Evolutionary conservation across 2,888 invertebrate species (phyloP).

Genomic region (Nomada lathburiana): DNA sequence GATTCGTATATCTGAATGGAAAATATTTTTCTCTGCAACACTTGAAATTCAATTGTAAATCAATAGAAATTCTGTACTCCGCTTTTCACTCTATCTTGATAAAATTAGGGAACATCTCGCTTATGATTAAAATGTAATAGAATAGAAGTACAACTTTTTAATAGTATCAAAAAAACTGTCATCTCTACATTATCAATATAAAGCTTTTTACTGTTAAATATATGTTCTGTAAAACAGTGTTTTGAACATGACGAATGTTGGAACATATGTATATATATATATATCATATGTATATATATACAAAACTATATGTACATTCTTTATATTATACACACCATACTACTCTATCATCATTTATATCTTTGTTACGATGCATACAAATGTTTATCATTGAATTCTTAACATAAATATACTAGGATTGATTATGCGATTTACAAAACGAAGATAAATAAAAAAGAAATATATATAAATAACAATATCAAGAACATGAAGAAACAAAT

Average conservation of each 20-base stretch:
- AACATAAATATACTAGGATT: conserved; percentile 38
- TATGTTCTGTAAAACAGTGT: conserved; percentile 68
- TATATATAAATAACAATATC: conserved; percentile 24
- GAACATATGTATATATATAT: conserved; percentile 75
- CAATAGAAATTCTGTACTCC: conserved; percentile 7
- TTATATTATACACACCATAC: conserved; percentile 72
- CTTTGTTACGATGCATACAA: conserved; percentile 46
- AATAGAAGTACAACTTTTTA: conserved; percentile 55
- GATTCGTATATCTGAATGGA: not conserved
- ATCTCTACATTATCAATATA: conserved; percentile 64
- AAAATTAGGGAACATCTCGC: conserved; percentile 55
- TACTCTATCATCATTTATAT: conserved; percentile 64
- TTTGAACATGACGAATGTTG: conserved; percentile 73
- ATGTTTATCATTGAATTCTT: conserved; percentile 8
- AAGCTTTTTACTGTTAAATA: conserved; percentile 67
- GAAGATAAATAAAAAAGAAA: conserved; percentile 1
- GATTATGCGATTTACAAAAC: conserved; percentile 28
- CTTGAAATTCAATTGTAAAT: conserved; percentile 15
- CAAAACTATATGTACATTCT: conserved; percentile 77
- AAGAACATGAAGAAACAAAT: not conserved
- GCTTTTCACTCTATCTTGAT: conserved; percentile 39
- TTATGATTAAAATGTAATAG: conserved; percentile 55
- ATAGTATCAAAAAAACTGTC: conserved; percentile 59
- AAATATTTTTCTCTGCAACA: not conserved
- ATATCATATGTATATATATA: conserved; percentile 76